Conservation (phyloP, 2,113 vertebrate genomes). For the Odocoileus hemionus region DNA sequence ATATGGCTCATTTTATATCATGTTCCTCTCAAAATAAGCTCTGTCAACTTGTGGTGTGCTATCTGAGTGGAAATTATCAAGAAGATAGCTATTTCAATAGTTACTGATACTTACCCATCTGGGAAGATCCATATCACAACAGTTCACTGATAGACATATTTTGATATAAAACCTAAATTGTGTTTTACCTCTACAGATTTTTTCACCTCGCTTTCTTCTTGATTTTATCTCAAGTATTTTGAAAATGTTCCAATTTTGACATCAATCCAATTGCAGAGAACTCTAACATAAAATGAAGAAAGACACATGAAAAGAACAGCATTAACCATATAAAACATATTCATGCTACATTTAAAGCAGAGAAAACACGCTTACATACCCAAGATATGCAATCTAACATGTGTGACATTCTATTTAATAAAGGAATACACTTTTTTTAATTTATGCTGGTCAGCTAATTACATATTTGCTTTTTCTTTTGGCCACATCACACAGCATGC, state of each 20-base stretch:
- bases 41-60: neutral
- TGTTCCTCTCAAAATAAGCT: slow-evolving; percentile 32
- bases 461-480: neutral
- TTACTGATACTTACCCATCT: slow-evolving; percentile 32
- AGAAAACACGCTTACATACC: slow-evolving; percentile 23
- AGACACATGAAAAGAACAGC: slow-evolving; percentile 52
- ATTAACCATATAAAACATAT: slow-evolving; percentile 23
- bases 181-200: slow-evolving; percentile 59
- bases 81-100: slow-evolving; percentile 27
- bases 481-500: neutral
- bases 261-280: slow-evolving; percentile 53
- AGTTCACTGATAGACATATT: slow-evolving; percentile 45
- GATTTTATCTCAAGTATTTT: slow-evolving; percentile 66
- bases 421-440: neutral
- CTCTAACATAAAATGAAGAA: slow-evolving; percentile 61
- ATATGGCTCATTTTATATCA: slow-evolving; percentile 4
- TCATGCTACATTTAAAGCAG: slow-evolving; percentile 13
- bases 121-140: neutral
- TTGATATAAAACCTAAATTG: slow-evolving; percentile 50
- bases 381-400: neutral
- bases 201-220: slow-evolving; percentile 51
- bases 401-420: neutral
- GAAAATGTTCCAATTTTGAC: slow-evolving; percentile 61
- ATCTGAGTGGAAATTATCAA: slow-evolving; percentile 25
- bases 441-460: neutral